Percentiles rank a stretch among this genome's conserved stretches.
These are phyloP conservation scores for Melanogrammus aeglefinus DNA, from an alignment of 2,797 vertebrate genomes.

Conservation along the genomic window DNA sequence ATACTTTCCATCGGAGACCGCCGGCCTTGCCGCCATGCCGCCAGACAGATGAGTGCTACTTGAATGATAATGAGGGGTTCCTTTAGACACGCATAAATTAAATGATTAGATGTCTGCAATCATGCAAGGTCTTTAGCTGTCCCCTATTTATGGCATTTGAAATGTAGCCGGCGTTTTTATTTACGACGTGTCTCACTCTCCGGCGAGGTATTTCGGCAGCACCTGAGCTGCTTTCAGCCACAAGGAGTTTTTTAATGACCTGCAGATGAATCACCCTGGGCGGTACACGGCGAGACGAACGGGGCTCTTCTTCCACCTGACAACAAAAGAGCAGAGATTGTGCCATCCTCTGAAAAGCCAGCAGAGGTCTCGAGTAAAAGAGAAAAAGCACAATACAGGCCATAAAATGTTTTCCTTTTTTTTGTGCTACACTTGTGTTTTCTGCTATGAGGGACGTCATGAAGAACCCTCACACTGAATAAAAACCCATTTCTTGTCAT, in stretches of 20 bases:
- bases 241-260: conserved; percentile 69
- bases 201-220: conserved; percentile 20
- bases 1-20: conserved; percentile 67
- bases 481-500: not conserved
- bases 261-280: conserved; percentile 68
- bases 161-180: conserved; percentile 69
- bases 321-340: conserved; percentile 59
- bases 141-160: conserved; percentile 75
- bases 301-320: conserved; percentile 34
- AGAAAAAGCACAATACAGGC: conserved; percentile 17
- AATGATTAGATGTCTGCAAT: conserved; percentile 76
- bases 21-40: conserved; percentile 71
- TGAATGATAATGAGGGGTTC: conserved; percentile 78
- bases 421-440: not conserved
- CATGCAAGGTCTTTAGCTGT: conserved; percentile 72
- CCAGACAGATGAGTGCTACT: conserved; percentile 75
- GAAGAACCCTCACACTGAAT: not conserved
- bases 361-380: conserved; percentile 41
- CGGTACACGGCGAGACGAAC: conserved; percentile 57
- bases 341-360: conserved; percentile 46
- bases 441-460: not conserved
- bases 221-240: conserved; percentile 70
- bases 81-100: conserved; percentile 79
- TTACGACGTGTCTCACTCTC: conserved; percentile 59
- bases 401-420: conserved; percentile 47